phyloP scores from a whole-genome alignment of 2,888 invertebrate species.

The Chalcis sispes region DNA sequence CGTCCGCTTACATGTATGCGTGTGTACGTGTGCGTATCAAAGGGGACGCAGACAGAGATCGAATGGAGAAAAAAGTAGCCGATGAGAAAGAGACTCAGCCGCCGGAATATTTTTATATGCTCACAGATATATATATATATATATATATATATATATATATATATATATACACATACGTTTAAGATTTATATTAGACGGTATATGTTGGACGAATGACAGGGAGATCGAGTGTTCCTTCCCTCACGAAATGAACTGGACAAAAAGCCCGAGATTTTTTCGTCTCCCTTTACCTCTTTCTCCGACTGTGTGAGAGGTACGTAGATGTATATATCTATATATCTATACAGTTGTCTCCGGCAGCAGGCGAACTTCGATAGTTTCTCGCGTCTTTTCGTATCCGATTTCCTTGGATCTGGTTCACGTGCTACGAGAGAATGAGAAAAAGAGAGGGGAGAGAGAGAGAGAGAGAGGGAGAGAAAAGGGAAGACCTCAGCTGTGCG shows the following conservation, averaged over 20 bases:
- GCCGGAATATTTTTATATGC: slow-evolving; percentile 34
- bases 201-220: too few species aligned
- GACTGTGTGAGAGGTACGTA: too few species aligned
- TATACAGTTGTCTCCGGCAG: slow-evolving; percentile 71
- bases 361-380: slow-evolving; percentile 66
- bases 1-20: not conserved
- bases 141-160: too few species aligned
- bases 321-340: not conserved
- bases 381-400: slow-evolving; percentile 61
- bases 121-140: too few species aligned
- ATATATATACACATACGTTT: too few species aligned
- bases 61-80: not conserved
- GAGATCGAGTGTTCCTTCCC: too few species aligned
- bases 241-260: slow-evolving; percentile 13
- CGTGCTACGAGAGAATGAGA: slow-evolving; percentile 38
- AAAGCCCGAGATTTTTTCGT: slow-evolving; percentile 27
- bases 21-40: slow-evolving; percentile 6
- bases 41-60: too few species aligned
- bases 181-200: too few species aligned
- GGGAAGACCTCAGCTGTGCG: too few species aligned
- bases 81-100: not conserved
- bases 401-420: slow-evolving; percentile 62
- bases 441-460: slow-evolving; percentile 14
- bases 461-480: too few species aligned
- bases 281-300: not conserved